Evolutionary conservation across 1,140 invertebrate genomes (phyloP), one percentile per base, ranked within the genome.

Genomic region (Proales similis): DNA sequence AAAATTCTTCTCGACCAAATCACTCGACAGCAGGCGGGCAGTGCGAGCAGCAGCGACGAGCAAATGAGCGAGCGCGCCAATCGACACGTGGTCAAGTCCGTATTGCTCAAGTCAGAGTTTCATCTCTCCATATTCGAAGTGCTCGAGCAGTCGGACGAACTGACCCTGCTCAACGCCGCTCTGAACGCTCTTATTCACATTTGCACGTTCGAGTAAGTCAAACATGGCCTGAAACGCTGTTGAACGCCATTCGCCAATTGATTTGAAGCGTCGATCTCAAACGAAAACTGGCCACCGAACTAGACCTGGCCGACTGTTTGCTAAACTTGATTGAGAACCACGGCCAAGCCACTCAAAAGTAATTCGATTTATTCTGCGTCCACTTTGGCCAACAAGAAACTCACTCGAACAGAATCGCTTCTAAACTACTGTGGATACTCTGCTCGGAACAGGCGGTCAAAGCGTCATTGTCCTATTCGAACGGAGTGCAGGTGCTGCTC

Each of bases 401-500:
- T 20, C n/a, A 45, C 12, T 63, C 2, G 27, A 12, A n/a, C 65
- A 76, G 75, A 65, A 66, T 75, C 11, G 72, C 75, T n/a, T 69
- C 74, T 11, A 71, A 72, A 45, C 63, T 78, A 19, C 64, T 78
- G 2, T 67, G 73, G 30, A 60, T 68, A n/a, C 49, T 78, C 19
- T 73, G 71, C 57, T 67, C 66, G 26, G 75, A 77, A 51, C 30
- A 64, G 17, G 66, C 70, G 39, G 69, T 70, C 24, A 65, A 69
- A 48, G 72, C 76, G 53, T 65, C 68, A 39, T 69, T 77, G 30
- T 72, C 71, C 64, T 61, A 69, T 11, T 72, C 72, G 39, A 74
- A 77, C 63, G 76, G 76, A 22, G 68, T 77, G 6, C 72, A 74
- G 0, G 66, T 74, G n/a, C 64, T 77, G 3, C 67, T 57, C 63